Percentiles rank a stretch among this genome's conserved stretches.
phyloP scores from a whole-genome alignment of 2,888 invertebrate genomes.

The Hedya salicella region DNA sequence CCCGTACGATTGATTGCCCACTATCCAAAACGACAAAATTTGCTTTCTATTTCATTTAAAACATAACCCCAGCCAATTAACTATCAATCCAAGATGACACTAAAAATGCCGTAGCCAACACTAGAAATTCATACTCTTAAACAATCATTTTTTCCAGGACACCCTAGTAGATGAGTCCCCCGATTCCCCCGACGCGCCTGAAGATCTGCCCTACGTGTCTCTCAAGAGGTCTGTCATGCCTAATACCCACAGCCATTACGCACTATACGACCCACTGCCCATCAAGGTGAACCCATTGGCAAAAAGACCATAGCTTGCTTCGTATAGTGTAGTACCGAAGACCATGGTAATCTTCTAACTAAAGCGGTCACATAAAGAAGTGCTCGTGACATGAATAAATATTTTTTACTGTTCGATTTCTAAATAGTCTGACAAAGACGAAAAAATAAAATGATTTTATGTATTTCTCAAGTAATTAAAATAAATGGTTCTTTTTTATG shows the following conservation, averaged over 20 bases:
- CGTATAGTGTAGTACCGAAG: background rate
- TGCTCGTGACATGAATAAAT: too few species aligned
- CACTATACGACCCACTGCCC: background rate
- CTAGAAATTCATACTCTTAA: background rate
- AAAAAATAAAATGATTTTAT: too few species aligned
- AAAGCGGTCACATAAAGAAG: background rate
- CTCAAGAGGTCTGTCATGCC: constrained; percentile 82
- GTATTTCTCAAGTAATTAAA: too few species aligned
- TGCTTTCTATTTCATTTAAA: too few species aligned
- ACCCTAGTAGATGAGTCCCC: constrained; percentile 87
- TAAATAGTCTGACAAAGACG: too few species aligned
- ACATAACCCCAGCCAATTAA: too few species aligned
- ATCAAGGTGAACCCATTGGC: background rate
- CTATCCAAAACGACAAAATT: too few species aligned
- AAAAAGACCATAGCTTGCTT: background rate
- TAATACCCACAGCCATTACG: constrained; percentile 28
- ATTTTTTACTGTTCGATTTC: too few species aligned
- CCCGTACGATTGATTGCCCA: too few species aligned
- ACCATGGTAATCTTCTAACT: background rate
- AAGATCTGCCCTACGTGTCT: constrained; percentile 90
- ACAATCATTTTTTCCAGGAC: constrained; percentile 62
- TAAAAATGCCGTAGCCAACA: too few species aligned
- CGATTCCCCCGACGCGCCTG: constrained; percentile 88
- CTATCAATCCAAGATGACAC: too few species aligned
- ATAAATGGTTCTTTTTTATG: too few species aligned